Conservation (phyloP, 2,888 invertebrate species). For the Nomada hirtipes region DNA sequence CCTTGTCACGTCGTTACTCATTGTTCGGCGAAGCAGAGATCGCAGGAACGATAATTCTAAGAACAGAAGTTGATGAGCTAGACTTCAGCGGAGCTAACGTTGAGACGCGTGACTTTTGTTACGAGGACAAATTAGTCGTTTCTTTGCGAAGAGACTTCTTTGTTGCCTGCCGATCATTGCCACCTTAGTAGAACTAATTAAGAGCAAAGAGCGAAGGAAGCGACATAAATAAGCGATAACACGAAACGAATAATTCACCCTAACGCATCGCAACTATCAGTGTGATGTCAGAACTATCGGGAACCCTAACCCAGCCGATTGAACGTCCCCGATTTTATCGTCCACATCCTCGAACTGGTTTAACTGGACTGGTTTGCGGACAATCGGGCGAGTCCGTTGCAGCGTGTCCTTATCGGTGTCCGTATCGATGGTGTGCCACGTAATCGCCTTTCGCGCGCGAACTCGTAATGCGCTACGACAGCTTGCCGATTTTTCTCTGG, state of each 20-base stretch:
- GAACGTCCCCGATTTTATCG: neutral
- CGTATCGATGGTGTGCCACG: slow-evolving; percentile 5
- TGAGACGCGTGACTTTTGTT: neutral
- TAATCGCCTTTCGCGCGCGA: slow-evolving; percentile 24
- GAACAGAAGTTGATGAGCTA: slow-evolving; percentile 11
- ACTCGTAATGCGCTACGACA: slow-evolving; percentile 15
- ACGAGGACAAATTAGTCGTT: neutral
- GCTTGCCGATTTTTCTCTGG: neutral
- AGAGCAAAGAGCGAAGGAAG: too few relatives aligned
- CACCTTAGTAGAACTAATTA: too few relatives aligned
- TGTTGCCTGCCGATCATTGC: too few relatives aligned
- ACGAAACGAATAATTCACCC: too few relatives aligned
- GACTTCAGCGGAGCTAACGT: neutral
- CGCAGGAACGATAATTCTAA: neutral
- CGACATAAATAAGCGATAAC: too few relatives aligned
- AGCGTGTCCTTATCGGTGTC: slow-evolving; percentile 6
- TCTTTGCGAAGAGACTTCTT: neutral
- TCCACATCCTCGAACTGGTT: neutral
- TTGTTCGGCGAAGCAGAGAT: slow-evolving; percentile 11
- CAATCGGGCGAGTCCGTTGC: neutral
- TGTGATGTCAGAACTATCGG: too few relatives aligned
- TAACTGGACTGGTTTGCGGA: neutral
- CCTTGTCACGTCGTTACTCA: neutral
- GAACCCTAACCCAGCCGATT: too few relatives aligned
- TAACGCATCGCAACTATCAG: too few relatives aligned